Conservation (phyloP, 2,113 vertebrate species). For the Menidia beryllina region DNA sequence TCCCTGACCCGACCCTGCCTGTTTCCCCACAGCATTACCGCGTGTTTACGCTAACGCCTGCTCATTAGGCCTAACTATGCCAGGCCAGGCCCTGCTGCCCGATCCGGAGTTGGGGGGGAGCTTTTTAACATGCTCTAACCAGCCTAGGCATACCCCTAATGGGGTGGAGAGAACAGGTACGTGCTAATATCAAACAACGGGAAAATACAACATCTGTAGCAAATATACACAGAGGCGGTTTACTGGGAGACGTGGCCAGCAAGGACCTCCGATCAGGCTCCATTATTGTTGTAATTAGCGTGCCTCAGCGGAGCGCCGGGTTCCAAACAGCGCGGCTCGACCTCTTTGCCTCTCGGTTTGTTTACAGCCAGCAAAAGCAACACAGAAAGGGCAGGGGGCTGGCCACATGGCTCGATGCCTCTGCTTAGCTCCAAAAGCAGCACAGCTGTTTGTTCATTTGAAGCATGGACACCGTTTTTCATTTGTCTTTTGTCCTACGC, state of each 20-base stretch:
- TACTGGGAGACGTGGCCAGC: conserved; percentile 69
- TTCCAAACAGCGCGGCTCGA: conserved; percentile 68
- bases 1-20: conserved; percentile 78
- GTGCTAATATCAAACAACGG: conserved; percentile 76
- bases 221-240: conserved; percentile 58
- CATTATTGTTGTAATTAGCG: conserved; percentile 82
- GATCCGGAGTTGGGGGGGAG: conserved; percentile 47
- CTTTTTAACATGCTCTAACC: conserved; percentile 75
- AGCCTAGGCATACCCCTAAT: conserved; percentile 51
- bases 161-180: conserved; percentile 50
- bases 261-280: conserved; percentile 73
- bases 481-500: conserved; percentile 56
- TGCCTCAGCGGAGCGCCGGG: conserved; percentile 57
- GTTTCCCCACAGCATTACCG: conserved; percentile 74
- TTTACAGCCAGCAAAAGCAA: conserved; percentile 68
- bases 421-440: conserved; percentile 56
- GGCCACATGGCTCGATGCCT: conserved; percentile 58
- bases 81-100: conserved; percentile 64
- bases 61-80: conserved; percentile 75
- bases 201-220: conserved; percentile 56
- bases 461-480: conserved; percentile 59
- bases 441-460: conserved; percentile 77
- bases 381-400: conserved; percentile 66
- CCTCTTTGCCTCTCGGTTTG: conserved; percentile 75
- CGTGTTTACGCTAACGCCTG: conserved; percentile 76